Conservation (phyloP, 2,113 vertebrate genomes). For the Lamprotornis superbus region DNA sequence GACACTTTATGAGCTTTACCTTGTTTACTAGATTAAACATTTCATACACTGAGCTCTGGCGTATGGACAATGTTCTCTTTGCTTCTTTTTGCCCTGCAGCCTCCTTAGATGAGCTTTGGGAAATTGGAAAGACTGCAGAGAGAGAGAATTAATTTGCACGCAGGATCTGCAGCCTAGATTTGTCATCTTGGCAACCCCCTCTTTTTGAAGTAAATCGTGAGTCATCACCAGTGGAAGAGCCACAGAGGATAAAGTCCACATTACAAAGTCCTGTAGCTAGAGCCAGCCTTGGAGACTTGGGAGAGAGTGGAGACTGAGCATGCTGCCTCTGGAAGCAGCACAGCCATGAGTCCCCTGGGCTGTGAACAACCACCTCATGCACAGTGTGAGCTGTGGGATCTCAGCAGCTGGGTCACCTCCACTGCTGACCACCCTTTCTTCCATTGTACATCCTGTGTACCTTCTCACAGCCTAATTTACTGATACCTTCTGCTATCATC, state of each 20-base stretch:
- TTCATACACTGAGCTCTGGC: background rate
- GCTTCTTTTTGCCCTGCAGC: background rate
- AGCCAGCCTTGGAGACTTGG: fast-evolving
- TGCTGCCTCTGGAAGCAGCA: background rate
- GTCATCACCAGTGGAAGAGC: background rate
- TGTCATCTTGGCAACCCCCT: background rate
- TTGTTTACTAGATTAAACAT: background rate
- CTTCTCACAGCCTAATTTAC: background rate
- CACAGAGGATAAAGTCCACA: background rate
- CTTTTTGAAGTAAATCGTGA: background rate
- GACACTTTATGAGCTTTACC: background rate
- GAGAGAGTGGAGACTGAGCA: background rate
- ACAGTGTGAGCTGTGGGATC: background rate
- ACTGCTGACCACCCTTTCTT: background rate
- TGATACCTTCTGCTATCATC: background rate
- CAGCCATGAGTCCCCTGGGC: background rate
- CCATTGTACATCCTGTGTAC: background rate
- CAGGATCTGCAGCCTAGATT: background rate
- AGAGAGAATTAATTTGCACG: background rate
- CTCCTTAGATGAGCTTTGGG: background rate
- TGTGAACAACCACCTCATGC: background rate
- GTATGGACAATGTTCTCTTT: background rate
- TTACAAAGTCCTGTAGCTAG: background rate
- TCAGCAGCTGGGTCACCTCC: background rate
- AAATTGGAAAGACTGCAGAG: background rate